Conservation (phyloP, 2,113 vertebrate genomes). For the Cyprinodon tularosa region DNA sequence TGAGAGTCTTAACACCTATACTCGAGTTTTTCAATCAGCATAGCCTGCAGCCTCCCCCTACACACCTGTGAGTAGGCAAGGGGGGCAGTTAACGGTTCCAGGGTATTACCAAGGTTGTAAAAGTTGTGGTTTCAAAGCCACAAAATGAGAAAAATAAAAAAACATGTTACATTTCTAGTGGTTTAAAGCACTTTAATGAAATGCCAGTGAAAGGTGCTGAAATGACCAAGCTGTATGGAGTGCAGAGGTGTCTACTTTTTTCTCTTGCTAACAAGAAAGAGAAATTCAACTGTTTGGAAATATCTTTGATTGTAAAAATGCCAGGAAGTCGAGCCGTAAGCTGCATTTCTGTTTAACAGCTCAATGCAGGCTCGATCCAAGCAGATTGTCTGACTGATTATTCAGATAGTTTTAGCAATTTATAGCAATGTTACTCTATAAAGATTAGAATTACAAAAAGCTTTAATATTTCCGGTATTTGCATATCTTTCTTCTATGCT, state of each 20-base stretch:
- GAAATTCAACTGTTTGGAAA: neutral
- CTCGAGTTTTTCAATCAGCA: constrained; percentile 57
- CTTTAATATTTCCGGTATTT: too few species aligned
- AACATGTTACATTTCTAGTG: neutral
- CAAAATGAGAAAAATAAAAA: neutral
- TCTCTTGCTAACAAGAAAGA: neutral
- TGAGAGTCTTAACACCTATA: constrained; percentile 26
- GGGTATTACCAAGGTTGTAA: neutral
- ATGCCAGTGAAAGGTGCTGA: neutral
- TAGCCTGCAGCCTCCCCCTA: constrained; percentile 42
- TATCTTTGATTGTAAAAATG: neutral
- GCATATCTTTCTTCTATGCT: too few species aligned
- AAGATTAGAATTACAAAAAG: too few species aligned
- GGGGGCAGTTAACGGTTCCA: neutral
- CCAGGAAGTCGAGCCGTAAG: neutral
- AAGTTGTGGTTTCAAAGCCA: neutral
- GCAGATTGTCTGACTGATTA: too few species aligned
- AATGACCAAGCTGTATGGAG: neutral
- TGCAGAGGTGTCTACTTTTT: neutral
- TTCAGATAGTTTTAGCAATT: too few species aligned
- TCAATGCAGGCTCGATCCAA: neutral
- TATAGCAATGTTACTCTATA: too few species aligned
- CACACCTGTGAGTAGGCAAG: constrained; percentile 25
- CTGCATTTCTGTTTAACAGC: neutral
- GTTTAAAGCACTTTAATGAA: neutral